Conservation (phyloP, 2,797 vertebrate species). For the Petrocephalus schoutedeni region DNA sequence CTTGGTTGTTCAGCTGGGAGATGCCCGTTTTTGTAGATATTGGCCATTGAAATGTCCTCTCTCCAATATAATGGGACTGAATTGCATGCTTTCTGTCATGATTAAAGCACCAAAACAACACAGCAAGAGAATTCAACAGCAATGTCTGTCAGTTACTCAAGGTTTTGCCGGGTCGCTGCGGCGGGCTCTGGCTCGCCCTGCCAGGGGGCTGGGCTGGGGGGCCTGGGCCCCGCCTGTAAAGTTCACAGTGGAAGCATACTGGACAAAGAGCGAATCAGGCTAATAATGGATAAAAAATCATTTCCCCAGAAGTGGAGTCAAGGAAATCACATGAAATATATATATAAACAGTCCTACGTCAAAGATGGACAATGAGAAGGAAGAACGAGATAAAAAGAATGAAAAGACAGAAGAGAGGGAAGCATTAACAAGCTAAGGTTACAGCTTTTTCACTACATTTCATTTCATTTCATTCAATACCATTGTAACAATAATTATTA, state of each 20-base stretch:
- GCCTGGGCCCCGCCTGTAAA: not conserved
- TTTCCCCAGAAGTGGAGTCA: not conserved
- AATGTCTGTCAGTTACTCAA: not conserved
- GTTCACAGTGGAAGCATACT: not conserved
- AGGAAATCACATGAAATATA: not conserved
- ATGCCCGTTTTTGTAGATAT: not conserved
- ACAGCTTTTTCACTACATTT: not conserved
- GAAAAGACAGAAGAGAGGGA: not conserved
- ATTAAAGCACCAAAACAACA: not conserved
- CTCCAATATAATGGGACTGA: not conserved
- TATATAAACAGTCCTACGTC: not conserved
- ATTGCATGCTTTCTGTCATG: not conserved
- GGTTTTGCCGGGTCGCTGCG: too few relatives aligned
- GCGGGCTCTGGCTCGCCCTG: too few relatives aligned
- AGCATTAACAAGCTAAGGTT: not conserved
- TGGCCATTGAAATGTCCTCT: not conserved
- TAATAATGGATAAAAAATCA: not conserved
- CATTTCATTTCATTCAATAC: not conserved
- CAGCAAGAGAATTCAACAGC: not conserved
- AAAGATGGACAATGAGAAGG: not conserved
- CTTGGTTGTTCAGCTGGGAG: not conserved
- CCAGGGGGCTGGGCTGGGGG: too few relatives aligned
- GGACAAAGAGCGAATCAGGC: not conserved
- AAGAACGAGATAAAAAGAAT: not conserved
- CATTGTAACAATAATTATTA: not conserved